These are phyloP conservation scores for Dendrocincla fuliginosa DNA, from an alignment of 2,797 vertebrate species.

Conservation along the genomic window DNA sequence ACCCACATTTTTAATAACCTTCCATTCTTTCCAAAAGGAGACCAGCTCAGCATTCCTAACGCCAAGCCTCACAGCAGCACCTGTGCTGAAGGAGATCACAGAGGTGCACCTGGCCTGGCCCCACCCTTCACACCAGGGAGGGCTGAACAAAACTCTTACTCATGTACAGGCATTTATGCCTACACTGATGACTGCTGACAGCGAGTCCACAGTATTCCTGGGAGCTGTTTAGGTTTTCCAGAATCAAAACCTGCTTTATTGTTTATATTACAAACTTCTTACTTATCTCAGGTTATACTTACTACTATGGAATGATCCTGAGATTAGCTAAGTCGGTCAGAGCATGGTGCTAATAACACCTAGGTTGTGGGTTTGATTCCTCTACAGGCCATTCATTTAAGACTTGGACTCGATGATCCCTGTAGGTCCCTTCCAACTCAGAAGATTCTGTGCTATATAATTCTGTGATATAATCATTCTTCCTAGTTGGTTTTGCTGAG, in stretches of 20 bases:
- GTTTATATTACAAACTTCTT: background rate
- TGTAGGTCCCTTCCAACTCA: background rate
- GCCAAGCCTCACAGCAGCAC: background rate
- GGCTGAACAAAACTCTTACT: background rate
- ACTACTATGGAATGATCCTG: background rate
- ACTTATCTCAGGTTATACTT: background rate
- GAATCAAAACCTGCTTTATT: background rate
- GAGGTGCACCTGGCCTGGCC: background rate
- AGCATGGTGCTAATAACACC: background rate
- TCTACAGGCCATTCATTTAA: background rate
- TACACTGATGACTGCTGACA: rapidly evolving
- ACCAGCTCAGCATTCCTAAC: background rate
- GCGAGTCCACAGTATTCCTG: rapidly evolving
- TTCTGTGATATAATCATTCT: background rate
- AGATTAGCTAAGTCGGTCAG: background rate
- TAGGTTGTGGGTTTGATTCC: background rate
- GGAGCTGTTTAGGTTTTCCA: background rate
- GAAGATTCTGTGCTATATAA: background rate
- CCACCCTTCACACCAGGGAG: background rate
- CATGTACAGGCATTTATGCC: background rate
- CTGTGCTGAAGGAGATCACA: background rate
- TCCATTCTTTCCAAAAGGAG: background rate
- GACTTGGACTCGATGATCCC: background rate
- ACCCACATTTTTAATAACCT: background rate
- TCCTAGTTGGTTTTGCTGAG: background rate